These are phyloP conservation scores for Bradypodion ventrale DNA, from an alignment of 2,797 vertebrate genomes.

Conservation along the genomic window DNA sequence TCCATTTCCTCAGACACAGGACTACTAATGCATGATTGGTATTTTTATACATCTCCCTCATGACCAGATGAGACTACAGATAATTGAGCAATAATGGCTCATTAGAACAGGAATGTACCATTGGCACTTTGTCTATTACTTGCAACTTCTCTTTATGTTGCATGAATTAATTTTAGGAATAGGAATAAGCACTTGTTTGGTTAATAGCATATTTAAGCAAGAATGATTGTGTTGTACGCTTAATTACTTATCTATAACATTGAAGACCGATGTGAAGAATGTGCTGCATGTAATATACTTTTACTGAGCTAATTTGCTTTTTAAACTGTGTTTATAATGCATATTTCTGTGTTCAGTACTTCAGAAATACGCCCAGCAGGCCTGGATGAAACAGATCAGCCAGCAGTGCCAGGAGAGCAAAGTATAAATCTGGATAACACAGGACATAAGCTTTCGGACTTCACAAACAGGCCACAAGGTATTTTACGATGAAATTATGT, in stretches of 20 bases:
- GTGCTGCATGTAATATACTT: not conserved
- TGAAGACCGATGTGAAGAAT: not conserved
- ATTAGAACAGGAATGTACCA: no score
- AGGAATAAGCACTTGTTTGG: not conserved
- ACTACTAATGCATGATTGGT: no score
- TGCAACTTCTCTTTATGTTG: not conserved
- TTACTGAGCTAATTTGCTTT: not conserved
- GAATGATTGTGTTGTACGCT: not conserved
- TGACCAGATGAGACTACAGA: no score
- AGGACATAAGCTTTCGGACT: slow-evolving; percentile 89
- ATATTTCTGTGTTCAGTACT: slow-evolving; percentile 73
- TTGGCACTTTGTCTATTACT: no score
- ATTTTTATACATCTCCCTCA: no score
- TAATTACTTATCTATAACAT: not conserved
- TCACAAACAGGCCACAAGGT: slow-evolving; percentile 89
- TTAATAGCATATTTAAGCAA: not conserved
- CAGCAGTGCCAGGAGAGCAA: slow-evolving; percentile 86
- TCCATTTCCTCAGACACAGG: no score
- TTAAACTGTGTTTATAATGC: not conserved
- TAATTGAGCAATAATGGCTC: no score
- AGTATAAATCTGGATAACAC: slow-evolving; percentile 84
- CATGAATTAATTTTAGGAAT: not conserved
- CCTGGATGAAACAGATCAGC: slow-evolving; percentile 89
- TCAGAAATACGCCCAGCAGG: slow-evolving; percentile 83
- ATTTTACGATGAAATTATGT: slow-evolving; percentile 31